Percentiles rank a stretch among this genome's conserved stretches.
Evolutionary conservation across 2,113 vertebrate genomes (phyloP).

Genomic region (Pomatorhinus ruficollis): DNA sequence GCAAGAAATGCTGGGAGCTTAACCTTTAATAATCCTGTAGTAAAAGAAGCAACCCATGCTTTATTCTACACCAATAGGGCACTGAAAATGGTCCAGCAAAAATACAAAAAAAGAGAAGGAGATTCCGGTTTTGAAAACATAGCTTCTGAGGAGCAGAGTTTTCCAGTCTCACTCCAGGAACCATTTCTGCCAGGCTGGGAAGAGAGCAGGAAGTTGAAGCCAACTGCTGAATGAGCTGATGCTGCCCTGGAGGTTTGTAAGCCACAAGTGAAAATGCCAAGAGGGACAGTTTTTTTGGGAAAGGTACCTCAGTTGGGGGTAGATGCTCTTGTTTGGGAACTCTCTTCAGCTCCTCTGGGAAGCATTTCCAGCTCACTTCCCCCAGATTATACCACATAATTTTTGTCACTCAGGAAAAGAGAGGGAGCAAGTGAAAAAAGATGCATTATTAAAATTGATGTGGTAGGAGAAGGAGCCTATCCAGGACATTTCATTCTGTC

Average conservation of each 20-base stretch:
- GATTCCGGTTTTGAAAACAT: fast-evolving
- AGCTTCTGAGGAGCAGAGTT: neutral
- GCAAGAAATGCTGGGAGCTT: neutral
- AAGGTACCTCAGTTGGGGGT: neutral
- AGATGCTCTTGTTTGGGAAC: neutral
- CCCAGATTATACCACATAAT: neutral
- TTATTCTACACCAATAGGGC: neutral
- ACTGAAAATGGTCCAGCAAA: neutral
- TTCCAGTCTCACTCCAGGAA: neutral
- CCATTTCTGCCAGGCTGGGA: neutral
- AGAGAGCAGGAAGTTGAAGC: neutral
- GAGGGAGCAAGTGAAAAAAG: neutral
- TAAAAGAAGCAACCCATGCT: neutral
- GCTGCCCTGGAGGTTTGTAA: neutral
- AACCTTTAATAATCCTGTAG: neutral
- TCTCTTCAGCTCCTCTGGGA: neutral
- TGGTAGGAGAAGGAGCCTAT: neutral
- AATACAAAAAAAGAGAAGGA: neutral
- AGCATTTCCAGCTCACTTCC: neutral
- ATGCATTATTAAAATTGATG: neutral
- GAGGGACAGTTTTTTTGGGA: neutral
- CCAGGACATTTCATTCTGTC: neutral
- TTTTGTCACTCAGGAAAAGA: neutral
- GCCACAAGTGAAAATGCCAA: neutral
- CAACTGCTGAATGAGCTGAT: neutral